Evolutionary conservation across 2,113 vertebrate species (phyloP).

Genomic region (Galeopterus variegatus): DNA sequence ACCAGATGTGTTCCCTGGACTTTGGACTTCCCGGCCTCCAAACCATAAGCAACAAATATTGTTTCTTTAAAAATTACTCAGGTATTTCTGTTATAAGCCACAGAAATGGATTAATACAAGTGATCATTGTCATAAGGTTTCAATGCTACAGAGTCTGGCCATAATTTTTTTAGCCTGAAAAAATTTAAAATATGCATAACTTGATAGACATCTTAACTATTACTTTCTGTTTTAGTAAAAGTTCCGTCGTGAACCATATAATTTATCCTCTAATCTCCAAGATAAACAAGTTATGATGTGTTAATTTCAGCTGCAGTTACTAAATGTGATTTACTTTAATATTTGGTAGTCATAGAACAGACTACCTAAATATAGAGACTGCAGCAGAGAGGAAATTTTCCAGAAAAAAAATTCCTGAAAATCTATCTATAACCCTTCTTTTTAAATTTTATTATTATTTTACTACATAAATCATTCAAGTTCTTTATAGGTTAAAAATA

Average conservation of each 20-base stretch:
- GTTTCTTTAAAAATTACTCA: no score
- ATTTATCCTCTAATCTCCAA: neutral
- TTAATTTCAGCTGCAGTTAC: neutral
- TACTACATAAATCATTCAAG: neutral
- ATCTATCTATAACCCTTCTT: neutral
- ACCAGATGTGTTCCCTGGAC: no score
- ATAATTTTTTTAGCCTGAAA: neutral
- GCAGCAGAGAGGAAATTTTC: neutral
- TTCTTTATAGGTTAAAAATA: neutral
- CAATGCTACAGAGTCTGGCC: neutral
- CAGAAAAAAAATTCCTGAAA: neutral
- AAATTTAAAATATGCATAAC: neutral
- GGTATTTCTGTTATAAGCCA: no score
- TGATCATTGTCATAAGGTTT: neutral
- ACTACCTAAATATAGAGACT: neutral
- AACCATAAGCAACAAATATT: no score
- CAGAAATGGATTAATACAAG: no score
- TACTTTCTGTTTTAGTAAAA: conserved; percentile 21
- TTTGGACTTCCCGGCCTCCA: no score
- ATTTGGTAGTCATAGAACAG: neutral
- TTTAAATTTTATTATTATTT: neutral
- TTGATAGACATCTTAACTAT: neutral
- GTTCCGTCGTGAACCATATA: neutral
- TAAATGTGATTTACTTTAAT: neutral
- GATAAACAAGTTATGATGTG: neutral